A percentile compares a stretch with the other conserved stretches of the same genome.
phyloP scores from a whole-genome alignment of 2,797 vertebrate species.

The Acridotheres tristis region DNA sequence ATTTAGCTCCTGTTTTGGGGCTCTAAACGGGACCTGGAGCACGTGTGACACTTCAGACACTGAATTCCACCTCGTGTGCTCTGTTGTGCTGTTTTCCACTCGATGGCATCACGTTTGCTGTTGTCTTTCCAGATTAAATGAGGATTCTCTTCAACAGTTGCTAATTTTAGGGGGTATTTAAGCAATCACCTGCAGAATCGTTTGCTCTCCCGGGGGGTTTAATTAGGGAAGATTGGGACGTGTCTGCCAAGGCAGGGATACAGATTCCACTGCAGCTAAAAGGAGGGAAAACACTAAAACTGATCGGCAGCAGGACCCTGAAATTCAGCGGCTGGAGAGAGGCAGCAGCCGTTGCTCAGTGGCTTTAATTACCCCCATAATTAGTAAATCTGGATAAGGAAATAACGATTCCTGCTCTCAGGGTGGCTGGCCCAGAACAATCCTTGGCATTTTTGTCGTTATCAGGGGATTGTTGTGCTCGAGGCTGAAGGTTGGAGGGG shows the following conservation, averaged over 20 bases:
- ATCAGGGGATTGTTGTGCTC: not conserved
- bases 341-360: not conserved
- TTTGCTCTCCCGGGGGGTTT: not conserved
- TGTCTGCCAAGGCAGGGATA: not conserved
- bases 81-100: not conserved
- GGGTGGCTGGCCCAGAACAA: not conserved
- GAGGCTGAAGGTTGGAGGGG: not conserved
- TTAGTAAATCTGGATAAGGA: not conserved
- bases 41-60: not conserved
- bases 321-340: not conserved
- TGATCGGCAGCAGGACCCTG: not conserved
- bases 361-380: not conserved
- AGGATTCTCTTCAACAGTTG: not conserved
- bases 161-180: not conserved
- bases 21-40: not conserved
- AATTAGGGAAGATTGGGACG: not conserved
- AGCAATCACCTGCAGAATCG: not conserved
- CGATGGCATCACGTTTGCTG: accelerated
- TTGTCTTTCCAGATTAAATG: not conserved
- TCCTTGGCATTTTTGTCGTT: not conserved
- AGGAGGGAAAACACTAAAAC: not conserved
- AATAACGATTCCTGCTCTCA: not conserved
- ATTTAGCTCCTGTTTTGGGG: not conserved
- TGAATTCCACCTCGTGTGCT: not conserved
- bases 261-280: not conserved